phyloP scores from a whole-genome alignment of 2,797 vertebrate species.

The Spea hammondii region DNA sequence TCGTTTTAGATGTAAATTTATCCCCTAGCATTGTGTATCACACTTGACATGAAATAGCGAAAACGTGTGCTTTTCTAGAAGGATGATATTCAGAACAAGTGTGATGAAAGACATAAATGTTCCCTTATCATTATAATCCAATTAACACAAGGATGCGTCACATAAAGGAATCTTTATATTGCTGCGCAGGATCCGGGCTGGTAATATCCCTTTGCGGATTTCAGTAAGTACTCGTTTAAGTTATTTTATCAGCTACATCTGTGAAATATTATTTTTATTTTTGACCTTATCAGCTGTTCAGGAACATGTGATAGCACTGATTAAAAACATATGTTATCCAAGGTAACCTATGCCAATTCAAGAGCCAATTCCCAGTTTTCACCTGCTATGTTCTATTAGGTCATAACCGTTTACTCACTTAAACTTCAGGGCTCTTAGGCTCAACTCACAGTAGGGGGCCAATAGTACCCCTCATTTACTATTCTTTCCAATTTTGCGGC shows the following conservation, averaged over 20 bases:
- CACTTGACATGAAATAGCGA: constrained; percentile 31
- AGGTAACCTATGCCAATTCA: background rate
- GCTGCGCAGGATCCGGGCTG: background rate
- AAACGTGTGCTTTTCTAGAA: constrained; percentile 24
- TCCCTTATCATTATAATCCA: constrained; percentile 51
- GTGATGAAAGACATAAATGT: constrained; percentile 23
- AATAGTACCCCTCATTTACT: too few species aligned
- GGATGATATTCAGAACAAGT: constrained; percentile 13
- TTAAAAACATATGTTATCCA: background rate
- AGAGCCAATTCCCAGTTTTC: background rate
- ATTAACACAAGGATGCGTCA: constrained; percentile 43
- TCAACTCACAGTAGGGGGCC: too few species aligned
- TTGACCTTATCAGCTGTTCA: background rate
- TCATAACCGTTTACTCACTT: too few species aligned
- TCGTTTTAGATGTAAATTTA: constrained; percentile 36
- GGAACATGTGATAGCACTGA: background rate
- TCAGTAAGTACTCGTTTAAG: constrained; percentile 1
- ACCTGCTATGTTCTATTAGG: too few species aligned
- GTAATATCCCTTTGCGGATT: constrained; percentile 4
- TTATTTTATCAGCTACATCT: background rate
- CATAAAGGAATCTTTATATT: constrained; percentile 40
- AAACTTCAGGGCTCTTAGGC: too few species aligned
- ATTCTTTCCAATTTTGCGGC: too few species aligned
- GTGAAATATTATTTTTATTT: background rate
- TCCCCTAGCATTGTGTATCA: constrained; percentile 28